Evolutionary conservation across 2,113 vertebrate genomes (phyloP).

Genomic region (Oreochromis niloticus): DNA sequence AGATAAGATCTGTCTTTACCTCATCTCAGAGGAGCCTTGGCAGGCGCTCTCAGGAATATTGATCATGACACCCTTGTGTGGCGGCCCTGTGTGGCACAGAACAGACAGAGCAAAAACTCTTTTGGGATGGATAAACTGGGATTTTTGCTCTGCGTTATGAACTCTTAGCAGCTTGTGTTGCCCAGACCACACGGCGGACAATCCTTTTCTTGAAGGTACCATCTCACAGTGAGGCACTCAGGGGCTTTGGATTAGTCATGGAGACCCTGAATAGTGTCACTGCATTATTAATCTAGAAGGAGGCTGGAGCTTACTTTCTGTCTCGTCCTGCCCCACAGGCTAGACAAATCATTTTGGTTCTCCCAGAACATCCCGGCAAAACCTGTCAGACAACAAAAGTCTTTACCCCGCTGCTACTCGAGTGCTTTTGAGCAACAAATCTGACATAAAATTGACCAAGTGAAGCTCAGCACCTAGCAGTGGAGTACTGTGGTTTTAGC

Average conservation of each 20-base stretch:
- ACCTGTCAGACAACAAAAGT: neutral
- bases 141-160: constrained; percentile 11
- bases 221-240: neutral
- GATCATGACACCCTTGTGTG: constrained; percentile 54
- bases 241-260: constrained; percentile 12
- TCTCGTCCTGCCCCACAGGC: constrained; percentile 13
- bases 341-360: constrained; percentile 20
- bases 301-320: constrained; percentile 9
- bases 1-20: constrained; percentile 62
- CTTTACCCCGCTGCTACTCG: neutral
- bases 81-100: neutral
- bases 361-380: neutral
- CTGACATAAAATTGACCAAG: neutral
- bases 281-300: constrained; percentile 55
- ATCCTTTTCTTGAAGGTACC: constrained; percentile 22
- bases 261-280: constrained; percentile 21
- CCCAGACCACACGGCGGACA: neutral
- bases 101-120: neutral
- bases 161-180: neutral
- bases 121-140: neutral
- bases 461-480: neutral
- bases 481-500: neutral
- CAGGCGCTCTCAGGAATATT: constrained; percentile 60
- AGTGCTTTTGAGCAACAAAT: constrained; percentile 29
- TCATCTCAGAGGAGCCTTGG: constrained; percentile 52